Evolutionary conservation across 2,797 vertebrate genomes (phyloP).

Genomic region (Labeo calbasu): DNA sequence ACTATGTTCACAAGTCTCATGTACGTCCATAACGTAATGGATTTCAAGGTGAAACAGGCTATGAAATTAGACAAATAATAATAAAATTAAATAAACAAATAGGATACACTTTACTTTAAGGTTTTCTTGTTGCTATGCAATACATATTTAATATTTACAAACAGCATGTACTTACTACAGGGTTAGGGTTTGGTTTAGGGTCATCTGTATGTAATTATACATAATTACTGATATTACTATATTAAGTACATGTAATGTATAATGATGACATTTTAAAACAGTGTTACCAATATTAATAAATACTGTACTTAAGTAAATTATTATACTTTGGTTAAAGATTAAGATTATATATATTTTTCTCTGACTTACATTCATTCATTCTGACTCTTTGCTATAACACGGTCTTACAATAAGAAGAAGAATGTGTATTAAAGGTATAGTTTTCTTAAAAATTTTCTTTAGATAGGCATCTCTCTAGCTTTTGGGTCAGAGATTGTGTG

Average conservation of each 20-base stretch:
- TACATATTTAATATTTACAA: not conserved
- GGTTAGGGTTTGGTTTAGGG: too few species aligned
- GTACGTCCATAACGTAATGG: not conserved
- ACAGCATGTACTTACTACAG: not conserved
- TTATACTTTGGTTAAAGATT: not conserved
- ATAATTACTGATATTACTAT: not conserved
- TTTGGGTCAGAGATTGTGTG: not conserved
- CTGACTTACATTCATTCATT: not conserved
- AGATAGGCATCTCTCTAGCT: not conserved
- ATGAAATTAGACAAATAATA: not conserved
- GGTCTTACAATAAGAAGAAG: not conserved
- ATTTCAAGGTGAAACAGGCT: not conserved
- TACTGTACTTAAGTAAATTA: not conserved
- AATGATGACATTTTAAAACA: not conserved
- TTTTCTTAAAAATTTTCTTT: not conserved
- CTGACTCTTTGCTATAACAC: not conserved
- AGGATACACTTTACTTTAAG: not conserved
- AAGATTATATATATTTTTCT: not conserved
- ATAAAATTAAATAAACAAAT: not conserved
- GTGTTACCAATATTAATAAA: too few species aligned
- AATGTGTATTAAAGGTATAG: not conserved
- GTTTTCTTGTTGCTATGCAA: not conserved
- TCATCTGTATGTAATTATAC: not conserved
- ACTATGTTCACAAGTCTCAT: not conserved
- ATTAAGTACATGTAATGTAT: not conserved